Conservation (phyloP, 2,113 vertebrate genomes). For the Oceanites oceanicus region DNA sequence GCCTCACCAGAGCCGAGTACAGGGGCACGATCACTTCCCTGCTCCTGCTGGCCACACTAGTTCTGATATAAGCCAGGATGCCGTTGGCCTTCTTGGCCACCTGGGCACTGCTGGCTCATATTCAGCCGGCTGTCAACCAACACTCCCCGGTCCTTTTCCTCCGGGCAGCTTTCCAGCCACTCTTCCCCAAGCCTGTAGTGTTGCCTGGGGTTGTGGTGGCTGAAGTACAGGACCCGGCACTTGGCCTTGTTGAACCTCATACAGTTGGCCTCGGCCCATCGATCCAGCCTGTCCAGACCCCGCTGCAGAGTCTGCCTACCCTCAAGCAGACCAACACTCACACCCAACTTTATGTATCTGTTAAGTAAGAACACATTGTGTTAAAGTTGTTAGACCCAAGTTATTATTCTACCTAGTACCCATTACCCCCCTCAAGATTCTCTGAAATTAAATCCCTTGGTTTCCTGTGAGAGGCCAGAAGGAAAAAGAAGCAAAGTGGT, state of each 20-base stretch:
- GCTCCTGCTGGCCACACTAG: too few relatives aligned
- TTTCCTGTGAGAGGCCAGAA: not conserved
- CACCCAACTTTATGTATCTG: not conserved
- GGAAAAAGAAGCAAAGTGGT: conserved; percentile 19
- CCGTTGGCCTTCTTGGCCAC: too few relatives aligned
- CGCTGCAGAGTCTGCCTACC: not conserved
- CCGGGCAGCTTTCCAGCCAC: not conserved
- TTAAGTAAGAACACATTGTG: not conserved
- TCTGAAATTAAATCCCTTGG: not conserved
- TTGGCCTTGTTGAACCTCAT: not conserved
- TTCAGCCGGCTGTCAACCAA: not conserved
- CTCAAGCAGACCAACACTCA: not conserved
- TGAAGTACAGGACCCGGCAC: not conserved
- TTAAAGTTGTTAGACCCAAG: not conserved
- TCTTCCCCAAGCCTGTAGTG: not conserved
- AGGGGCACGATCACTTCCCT: too few relatives aligned
- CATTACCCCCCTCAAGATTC: not conserved
- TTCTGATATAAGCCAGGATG: too few relatives aligned
- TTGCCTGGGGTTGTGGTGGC: not conserved
- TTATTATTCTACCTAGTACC: not conserved
- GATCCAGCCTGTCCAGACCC: not conserved
- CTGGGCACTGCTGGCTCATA: too few relatives aligned
- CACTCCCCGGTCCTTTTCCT: not conserved
- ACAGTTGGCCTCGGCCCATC: not conserved
- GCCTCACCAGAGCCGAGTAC: too few relatives aligned